Evolutionary conservation across 2,888 invertebrate genomes (phyloP).

Genomic region (Rhingia rostrata): DNA sequence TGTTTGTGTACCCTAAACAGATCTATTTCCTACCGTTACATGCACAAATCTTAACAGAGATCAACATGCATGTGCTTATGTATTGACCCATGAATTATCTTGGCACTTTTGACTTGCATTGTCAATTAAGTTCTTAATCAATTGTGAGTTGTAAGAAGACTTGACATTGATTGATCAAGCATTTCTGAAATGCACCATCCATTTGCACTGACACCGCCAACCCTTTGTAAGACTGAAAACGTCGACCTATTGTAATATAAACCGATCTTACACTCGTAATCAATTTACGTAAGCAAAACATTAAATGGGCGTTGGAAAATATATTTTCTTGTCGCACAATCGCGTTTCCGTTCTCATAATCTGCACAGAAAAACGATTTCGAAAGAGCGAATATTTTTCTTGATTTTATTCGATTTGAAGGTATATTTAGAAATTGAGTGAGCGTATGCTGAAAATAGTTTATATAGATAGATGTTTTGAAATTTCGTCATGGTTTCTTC

Average conservation of each 20-base stretch:
- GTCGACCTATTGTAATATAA: conserved; percentile 1
- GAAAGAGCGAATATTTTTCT: conserved; percentile 18
- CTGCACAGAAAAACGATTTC: conserved; percentile 7
- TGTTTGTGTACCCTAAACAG: neutral
- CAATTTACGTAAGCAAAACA: conserved; percentile 45
- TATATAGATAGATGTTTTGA: neutral
- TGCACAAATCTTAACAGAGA: too few species aligned
- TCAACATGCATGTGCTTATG: neutral
- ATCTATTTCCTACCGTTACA: neutral
- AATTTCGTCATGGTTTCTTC: conserved; percentile 46
- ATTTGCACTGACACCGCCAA: neutral
- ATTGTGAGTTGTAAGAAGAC: conserved; percentile 22
- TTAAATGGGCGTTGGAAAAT: conserved; percentile 31
- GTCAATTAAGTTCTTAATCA: conserved; percentile 42
- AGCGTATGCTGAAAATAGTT: conserved; percentile 52
- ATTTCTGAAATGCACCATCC: conserved; percentile 15
- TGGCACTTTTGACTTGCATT: conserved; percentile 12
- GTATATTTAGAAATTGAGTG: conserved; percentile 68
- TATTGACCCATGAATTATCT: neutral
- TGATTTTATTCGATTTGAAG: conserved; percentile 16
- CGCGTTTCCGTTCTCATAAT: conserved; percentile 38
- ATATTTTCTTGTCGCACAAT: neutral
- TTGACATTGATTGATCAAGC: conserved; percentile 47
- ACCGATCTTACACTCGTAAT: conserved; percentile 5
- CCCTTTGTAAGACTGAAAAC: neutral